Percentiles rank a stretch among this genome's conserved stretches.
Evolutionary conservation across 2,797 vertebrate genomes (phyloP).

Genomic region (Tenualosa thibaudeaui): DNA sequence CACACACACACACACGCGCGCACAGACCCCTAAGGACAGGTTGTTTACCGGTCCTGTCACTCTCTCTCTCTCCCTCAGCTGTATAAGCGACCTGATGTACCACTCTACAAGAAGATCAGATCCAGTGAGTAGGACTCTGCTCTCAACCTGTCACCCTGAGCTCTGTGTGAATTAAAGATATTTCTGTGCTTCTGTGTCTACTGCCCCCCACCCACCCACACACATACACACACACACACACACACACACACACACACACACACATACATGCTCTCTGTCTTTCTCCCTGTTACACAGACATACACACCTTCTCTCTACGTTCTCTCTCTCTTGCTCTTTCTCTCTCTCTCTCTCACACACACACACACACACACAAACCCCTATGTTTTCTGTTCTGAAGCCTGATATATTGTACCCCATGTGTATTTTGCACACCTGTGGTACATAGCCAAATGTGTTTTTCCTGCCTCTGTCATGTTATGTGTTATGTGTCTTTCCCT

Average conservation of each 20-base stretch:
- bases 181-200: background rate
- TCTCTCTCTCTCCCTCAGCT: constrained; percentile 63
- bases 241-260: too few relatives aligned
- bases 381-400: too few relatives aligned
- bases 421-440: background rate
- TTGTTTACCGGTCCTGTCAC: background rate
- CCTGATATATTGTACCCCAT: background rate
- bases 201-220: background rate
- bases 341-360: too few relatives aligned
- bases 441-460: background rate
- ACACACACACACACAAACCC: too few relatives aligned
- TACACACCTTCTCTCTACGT: too few relatives aligned
- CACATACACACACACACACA: too few relatives aligned
- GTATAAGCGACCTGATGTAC: constrained; percentile 79
- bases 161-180: background rate
- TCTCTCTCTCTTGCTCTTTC: too few relatives aligned
- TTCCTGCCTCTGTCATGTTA: background rate
- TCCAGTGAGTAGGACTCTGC: constrained; percentile 71
- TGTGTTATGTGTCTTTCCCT: background rate
- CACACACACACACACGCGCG: background rate
- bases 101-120: constrained; percentile 81
- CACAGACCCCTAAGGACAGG: background rate
- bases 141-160: background rate
- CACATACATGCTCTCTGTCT: too few relatives aligned
- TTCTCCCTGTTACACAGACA: too few relatives aligned